These are phyloP conservation scores for Apeltes quadracus DNA, from an alignment of 2,113 vertebrate species.

Conservation along the genomic window DNA sequence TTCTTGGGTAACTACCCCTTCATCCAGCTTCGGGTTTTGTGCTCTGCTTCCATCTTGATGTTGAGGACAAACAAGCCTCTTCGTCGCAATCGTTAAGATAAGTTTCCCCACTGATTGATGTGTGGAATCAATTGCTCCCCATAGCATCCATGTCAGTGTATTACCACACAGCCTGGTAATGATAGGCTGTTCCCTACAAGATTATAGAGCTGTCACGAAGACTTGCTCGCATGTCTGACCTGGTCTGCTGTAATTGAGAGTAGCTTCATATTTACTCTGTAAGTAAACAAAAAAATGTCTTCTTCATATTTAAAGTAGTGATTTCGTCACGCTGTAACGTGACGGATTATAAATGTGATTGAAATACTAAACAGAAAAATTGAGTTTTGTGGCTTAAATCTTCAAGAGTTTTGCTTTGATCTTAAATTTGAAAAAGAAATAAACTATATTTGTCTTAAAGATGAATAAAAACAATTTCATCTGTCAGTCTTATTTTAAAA, in stretches of 20 bases:
- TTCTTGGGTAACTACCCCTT: conserved; percentile 62
- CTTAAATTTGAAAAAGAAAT: background rate
- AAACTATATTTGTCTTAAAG: background rate
- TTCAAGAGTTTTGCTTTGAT: background rate
- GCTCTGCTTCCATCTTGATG: conserved; percentile 55
- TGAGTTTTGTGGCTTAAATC: background rate
- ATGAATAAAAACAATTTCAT: background rate
- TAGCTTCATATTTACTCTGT: conserved; percentile 66
- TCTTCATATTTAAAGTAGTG: conserved; percentile 55
- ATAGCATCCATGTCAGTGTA: conserved; percentile 84
- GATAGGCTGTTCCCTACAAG: conserved; percentile 79
- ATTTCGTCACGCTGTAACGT: conserved; percentile 37
- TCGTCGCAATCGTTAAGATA: conserved; percentile 77
- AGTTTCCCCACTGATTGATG: conserved; percentile 81
- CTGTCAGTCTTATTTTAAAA: conserved; percentile 16
- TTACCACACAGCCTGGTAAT: conserved; percentile 80
- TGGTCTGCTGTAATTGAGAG: conserved; percentile 70
- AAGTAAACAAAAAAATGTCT: conserved; percentile 70
- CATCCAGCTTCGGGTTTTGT: conserved; percentile 55
- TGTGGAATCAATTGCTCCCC: conserved; percentile 83
- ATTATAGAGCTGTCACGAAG: conserved; percentile 81
- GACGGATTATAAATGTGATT: conserved; percentile 66
- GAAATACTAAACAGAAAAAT: conserved; percentile 26
- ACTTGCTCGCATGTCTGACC: conserved; percentile 73
- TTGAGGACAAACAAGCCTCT: conserved; percentile 77